Evolutionary conservation across 2,113 vertebrate species (phyloP), one percentile per base, ranked within the genome.

Genomic region (Zingel zingel): DNA sequence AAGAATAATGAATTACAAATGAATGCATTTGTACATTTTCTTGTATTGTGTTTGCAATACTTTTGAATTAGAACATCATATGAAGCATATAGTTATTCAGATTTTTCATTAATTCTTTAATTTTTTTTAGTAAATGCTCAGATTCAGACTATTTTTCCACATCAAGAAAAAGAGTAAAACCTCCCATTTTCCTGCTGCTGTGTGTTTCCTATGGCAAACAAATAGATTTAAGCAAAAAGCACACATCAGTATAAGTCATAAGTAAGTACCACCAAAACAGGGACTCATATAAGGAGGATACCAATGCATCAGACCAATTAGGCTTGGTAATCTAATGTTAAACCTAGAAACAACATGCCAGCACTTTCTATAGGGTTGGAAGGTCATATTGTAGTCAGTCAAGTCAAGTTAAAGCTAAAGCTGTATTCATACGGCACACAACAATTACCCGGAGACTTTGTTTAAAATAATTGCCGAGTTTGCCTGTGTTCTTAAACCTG

Each of bases 341-440:
- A 59, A 73, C 33, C 39, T 5, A 25, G 25, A 48, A 33, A 47
- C 47, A 62, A 56, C 36, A 45, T 15, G 43, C 16, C 19, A 11
- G 16, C 11, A 2, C 65, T 48, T 72, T 77, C 48, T 72, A 6
- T 43, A 65, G 43, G 43, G 62, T 10, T 54, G 16, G 27, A 77
- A 58, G 73, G 59, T 77, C 57, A 70, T n/a, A 13, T 53, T 69
- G 54, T 36, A 8, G 39, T 63, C 27, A 21, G n/a, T 27, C 39
- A 33, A 33, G 33, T 57, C 15, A 30, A 62, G 43, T 33, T 30
- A 30, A 71, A 76, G 65, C n/a, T 80, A 65, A 76, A 81, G 50
- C 67, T 12, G 23, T 19, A 23, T 53, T 79, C 69, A 47, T 16
- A 48, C 16, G 14, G 33, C 63, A 48, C 27, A 39, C 18, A 39